Evolutionary conservation across 1,140 invertebrate genomes (phyloP), one percentile per base, ranked within the genome.

Genomic region (Venturia canescens): DNA sequence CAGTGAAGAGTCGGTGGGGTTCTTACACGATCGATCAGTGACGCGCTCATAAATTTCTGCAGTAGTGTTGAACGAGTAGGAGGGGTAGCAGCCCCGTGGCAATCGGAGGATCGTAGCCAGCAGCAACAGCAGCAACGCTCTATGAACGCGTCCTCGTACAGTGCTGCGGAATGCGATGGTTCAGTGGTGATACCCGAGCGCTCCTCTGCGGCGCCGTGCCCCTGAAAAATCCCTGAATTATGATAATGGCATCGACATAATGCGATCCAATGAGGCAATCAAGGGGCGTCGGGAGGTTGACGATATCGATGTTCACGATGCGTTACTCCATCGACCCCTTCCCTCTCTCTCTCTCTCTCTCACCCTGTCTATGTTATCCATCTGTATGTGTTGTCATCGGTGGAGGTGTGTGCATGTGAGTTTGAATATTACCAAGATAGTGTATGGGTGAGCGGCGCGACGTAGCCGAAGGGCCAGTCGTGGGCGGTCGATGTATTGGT

Each of bases 181-280:
- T 16, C 71, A 48, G 44, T 29, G 71, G 50, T 57, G 50, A 34
- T 34, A 87, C 78, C 83, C 70, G 79, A 87, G 86, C 86, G 87
- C 72, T 53, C 6, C 72, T 76, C 84, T 85, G 83, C 48, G 86
- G 85, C 82, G 82, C 80, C 83, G 57, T 63, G 48, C 21, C 48
- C 82, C 85, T 89, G 86, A 92, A 91, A 91, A 92, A 90, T 89
- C 80, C 84, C 80, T 90, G 88, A 91, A 92, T 92, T 91, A 92
- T 92, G 90, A 92, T 91, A 92, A 91, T 91, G 89, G 88, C 85
- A 84, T 80, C 80, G 86, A 89, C 89, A 90, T 91, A 91, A 92
- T 92, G 89, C 90, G 88, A 91, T 91, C 89, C 88, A 91, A 91
- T 90, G 89, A 91, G 90, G 90, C 89, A 92, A 92, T 91, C 90